Conservation (phyloP, 2,797 vertebrate species). For the Spea hammondii region DNA sequence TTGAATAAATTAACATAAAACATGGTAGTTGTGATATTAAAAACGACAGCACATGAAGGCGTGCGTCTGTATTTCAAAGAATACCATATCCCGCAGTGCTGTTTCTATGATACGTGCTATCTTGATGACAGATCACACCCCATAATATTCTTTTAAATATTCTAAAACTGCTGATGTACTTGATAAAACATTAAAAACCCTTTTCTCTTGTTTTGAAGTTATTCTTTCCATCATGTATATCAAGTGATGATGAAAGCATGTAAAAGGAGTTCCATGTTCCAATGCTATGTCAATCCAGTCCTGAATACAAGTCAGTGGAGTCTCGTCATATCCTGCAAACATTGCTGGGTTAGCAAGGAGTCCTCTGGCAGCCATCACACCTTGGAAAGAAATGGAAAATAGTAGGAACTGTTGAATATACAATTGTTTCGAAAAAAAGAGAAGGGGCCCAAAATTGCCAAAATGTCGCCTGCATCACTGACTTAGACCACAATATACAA, state of each 20-base stretch:
- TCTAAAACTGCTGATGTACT: slow-evolving; percentile 91
- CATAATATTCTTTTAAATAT: slow-evolving; percentile 84
- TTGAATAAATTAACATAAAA: no score
- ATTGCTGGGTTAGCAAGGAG: slow-evolving; percentile 93
- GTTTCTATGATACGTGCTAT: no score
- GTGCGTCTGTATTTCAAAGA: no score
- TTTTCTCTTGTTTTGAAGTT: slow-evolving; percentile 91
- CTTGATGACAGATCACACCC: slow-evolving; percentile 55
- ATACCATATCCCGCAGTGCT: no score
- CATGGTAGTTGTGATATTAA: no score
- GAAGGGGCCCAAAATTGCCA: no score
- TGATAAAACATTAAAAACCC: slow-evolving; percentile 86
- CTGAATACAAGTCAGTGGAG: slow-evolving; percentile 88
- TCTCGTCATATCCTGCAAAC: slow-evolving; percentile 91
- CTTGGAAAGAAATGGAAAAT: slow-evolving; percentile 62
- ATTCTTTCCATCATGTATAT: slow-evolving; percentile 97
- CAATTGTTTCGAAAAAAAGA: no score
- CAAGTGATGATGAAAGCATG: slow-evolving; percentile 94
- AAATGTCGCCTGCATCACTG: no score
- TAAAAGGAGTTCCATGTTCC: slow-evolving; percentile 89
- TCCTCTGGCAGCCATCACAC: slow-evolving; percentile 93
- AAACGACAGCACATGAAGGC: no score
- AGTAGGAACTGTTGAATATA: no score
- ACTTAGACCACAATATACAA: no score
- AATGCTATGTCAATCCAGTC: slow-evolving; percentile 92